Evolutionary conservation across 2,797 vertebrate genomes (phyloP).

Genomic region (Molossus alvarezi): DNA sequence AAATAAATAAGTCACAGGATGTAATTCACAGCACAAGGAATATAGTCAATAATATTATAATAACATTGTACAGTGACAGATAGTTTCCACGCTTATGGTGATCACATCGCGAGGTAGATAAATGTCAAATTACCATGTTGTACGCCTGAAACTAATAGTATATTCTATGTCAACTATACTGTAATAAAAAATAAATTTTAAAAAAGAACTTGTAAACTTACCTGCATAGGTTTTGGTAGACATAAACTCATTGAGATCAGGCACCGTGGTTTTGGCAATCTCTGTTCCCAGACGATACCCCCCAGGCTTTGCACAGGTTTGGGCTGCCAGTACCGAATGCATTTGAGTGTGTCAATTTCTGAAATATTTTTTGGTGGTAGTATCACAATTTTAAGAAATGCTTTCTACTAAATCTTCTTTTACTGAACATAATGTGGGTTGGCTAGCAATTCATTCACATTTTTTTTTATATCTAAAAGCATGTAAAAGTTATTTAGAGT

Average conservation of each 20-base stretch:
- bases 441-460: slow-evolving; percentile 83
- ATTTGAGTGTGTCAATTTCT: slow-evolving; percentile 76
- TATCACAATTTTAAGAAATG: slow-evolving; percentile 70
- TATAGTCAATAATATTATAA: not conserved
- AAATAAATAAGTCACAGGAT: not conserved
- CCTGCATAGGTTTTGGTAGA: not conserved
- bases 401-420: slow-evolving; percentile 80
- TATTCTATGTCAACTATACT: not conserved
- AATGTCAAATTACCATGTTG: not conserved
- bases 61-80: not conserved
- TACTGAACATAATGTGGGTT: slow-evolving; percentile 83
- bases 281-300: not conserved
- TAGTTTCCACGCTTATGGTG: not conserved
- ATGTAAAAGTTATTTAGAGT: slow-evolving; percentile 82
- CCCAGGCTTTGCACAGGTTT: not conserved
- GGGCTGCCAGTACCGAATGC: slow-evolving; percentile 8
- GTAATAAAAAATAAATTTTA: not conserved
- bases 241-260: not conserved
- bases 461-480: slow-evolving; percentile 82
- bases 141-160: not conserved
- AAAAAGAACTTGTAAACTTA: not conserved
- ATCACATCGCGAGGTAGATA: not conserved
- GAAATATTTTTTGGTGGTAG: slow-evolving; percentile 70
- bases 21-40: not conserved
- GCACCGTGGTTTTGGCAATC: not conserved